Evolutionary conservation across 1,140 invertebrate genomes (phyloP).

Genomic region (Anthonomus grandis): DNA sequence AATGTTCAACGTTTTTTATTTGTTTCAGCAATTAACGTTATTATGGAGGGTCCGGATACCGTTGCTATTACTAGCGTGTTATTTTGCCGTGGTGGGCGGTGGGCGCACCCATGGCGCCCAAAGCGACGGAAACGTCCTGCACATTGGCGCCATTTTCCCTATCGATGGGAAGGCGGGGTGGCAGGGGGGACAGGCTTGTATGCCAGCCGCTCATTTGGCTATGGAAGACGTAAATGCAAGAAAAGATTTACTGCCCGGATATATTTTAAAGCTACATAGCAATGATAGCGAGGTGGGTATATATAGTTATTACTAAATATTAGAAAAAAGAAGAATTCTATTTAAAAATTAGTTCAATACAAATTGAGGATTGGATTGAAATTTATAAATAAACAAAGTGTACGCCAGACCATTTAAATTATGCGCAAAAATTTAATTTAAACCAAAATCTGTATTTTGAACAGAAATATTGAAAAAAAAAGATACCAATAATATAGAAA

Average conservation of each 20-base stretch:
- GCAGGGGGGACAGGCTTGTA: conserved; percentile 92
- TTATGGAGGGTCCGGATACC: conserved; percentile 43
- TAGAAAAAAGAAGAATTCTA: no score
- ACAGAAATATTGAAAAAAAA: no score
- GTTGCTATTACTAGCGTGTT: conserved; percentile 27
- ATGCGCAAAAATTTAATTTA: no score
- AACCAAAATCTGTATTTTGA: no score
- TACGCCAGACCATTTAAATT: no score
- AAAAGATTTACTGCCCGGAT: conserved; percentile 87
- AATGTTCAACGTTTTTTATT: conserved; percentile 14
- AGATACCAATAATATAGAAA: no score
- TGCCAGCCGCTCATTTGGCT: conserved; percentile 92
- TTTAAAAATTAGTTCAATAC: no score
- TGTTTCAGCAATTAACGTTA: conserved; percentile 43
- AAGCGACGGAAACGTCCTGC: conserved; percentile 70
- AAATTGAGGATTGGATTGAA: no score
- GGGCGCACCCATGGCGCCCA: conserved; percentile 14
- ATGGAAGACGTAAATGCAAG: conserved; percentile 93
- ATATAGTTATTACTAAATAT: no score
- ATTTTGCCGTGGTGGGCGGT: conserved; percentile 24
- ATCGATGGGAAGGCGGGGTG: conserved; percentile 93
- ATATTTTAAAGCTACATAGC: conserved; percentile 85
- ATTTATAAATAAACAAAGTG: no score
- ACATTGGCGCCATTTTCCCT: conserved; percentile 97
- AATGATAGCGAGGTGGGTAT: conserved; percentile 95